A percentile compares a stretch with the other conserved stretches of the same genome.
Evolutionary conservation across 2,797 vertebrate genomes (phyloP).

Genomic region (Clamator glandarius): DNA sequence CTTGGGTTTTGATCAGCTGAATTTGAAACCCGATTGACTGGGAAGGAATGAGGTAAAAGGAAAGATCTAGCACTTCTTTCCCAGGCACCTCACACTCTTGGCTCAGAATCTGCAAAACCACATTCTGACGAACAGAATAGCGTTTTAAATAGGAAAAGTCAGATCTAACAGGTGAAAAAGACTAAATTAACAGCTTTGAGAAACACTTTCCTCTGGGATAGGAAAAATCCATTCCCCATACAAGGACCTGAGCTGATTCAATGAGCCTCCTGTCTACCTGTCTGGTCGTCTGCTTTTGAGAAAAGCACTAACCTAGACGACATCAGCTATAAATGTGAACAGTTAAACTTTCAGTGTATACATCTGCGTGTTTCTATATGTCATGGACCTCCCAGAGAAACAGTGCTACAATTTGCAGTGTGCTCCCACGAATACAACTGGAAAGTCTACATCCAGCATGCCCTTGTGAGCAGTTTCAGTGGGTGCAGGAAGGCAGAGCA

Average conservation of each 20-base stretch:
- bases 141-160: background rate
- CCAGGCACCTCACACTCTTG: background rate
- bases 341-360: background rate
- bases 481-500: background rate
- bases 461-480: rapidly evolving
- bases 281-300: background rate
- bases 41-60: background rate
- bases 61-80: background rate
- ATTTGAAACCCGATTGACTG: background rate
- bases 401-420: background rate
- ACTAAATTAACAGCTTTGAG: background rate
- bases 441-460: background rate
- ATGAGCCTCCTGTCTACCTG: rapidly evolving
- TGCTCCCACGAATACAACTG: background rate
- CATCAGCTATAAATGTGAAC: rapidly evolving
- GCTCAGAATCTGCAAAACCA: background rate
- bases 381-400: background rate
- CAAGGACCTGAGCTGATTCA: rapidly evolving
- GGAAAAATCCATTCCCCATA: background rate
- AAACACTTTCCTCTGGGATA: background rate
- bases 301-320: background rate
- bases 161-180: background rate
- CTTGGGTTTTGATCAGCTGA: slow-evolving; percentile 1
- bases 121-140: background rate
- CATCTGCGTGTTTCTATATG: rapidly evolving